Percentiles rank a stretch among this genome's conserved stretches.
These are phyloP conservation scores for Ptychoptera contaminata DNA, from an alignment of 2,888 invertebrate species.

Conservation along the genomic window DNA sequence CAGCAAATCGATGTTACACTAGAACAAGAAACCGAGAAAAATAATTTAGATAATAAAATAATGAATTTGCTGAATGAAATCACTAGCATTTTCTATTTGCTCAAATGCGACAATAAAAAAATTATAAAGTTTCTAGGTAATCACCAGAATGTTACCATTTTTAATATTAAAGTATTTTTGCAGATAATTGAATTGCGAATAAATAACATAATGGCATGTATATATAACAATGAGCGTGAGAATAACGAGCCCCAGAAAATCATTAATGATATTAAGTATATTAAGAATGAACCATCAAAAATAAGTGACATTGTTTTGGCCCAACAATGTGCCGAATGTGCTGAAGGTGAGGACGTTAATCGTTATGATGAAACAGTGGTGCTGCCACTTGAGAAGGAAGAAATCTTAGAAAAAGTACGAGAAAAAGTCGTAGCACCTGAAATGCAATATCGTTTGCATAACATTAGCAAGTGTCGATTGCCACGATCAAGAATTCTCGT, in stretches of 20 bases:
- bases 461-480: conserved; percentile 25
- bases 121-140: conserved; percentile 36
- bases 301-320: conserved; percentile 33
- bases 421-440: conserved; percentile 27
- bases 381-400: conserved; percentile 9
- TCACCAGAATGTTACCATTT: conserved; percentile 39
- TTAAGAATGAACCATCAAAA: conserved; percentile 28
- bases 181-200: conserved; percentile 36
- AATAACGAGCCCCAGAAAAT: conserved; percentile 15
- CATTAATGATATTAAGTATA: conserved; percentile 17
- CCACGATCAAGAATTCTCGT: conserved; percentile 25
- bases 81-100: conserved; percentile 25
- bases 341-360: conserved; percentile 28
- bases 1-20: conserved; percentile 14
- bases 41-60: conserved; percentile 17
- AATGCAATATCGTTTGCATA: conserved; percentile 29
- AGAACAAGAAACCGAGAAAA: conserved; percentile 10
- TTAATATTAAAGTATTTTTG: conserved; percentile 37
- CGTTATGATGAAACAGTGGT: conserved; percentile 23
- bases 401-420: conserved; percentile 20
- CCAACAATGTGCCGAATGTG: conserved; percentile 30
- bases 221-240: conserved; percentile 25
- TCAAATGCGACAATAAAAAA: conserved; percentile 35
- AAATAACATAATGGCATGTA: conserved; percentile 36
- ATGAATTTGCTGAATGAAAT: conserved; percentile 19